Evolutionary conservation across 2,888 invertebrate genomes (phyloP).

Genomic region (Pyrochroa serraticornis): DNA sequence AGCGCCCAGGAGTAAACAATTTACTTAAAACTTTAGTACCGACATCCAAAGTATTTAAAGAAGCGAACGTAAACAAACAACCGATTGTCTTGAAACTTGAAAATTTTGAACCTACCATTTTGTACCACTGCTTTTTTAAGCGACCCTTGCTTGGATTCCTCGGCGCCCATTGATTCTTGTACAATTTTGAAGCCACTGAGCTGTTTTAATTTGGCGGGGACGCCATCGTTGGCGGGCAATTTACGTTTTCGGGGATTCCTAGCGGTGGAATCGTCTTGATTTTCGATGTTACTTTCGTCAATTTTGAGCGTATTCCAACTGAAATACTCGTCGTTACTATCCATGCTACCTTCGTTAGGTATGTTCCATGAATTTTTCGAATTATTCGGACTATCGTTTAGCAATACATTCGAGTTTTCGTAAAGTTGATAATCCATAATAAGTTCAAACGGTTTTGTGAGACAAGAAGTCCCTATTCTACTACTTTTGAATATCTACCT

Average conservation of each 20-base stretch:
- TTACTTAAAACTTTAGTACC: no score
- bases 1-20: no score
- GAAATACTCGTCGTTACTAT: constrained; percentile 55
- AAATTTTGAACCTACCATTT: constrained; percentile 41
- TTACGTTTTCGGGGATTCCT: constrained; percentile 40
- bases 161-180: constrained; percentile 38
- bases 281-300: constrained; percentile 41
- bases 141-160: constrained; percentile 32
- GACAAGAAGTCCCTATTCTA: not conserved
- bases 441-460: not conserved
- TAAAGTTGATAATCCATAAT: constrained; percentile 59
- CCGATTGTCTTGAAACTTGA: not conserved
- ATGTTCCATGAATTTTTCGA: constrained; percentile 52
- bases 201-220: constrained; percentile 32
- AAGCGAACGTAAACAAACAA: no score
- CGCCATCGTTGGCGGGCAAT: constrained; percentile 19
- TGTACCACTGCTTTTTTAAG: constrained; percentile 34
- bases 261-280: constrained; percentile 4
- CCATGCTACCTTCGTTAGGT: constrained; percentile 45
- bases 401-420: constrained; percentile 48
- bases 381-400: constrained; percentile 46
- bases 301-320: constrained; percentile 55
- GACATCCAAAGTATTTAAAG: no score
- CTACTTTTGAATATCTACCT: constrained; percentile 18
- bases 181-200: constrained; percentile 30